phyloP scores from a whole-genome alignment of 1,140 invertebrate species.

The Euura saliciscinereae region DNA sequence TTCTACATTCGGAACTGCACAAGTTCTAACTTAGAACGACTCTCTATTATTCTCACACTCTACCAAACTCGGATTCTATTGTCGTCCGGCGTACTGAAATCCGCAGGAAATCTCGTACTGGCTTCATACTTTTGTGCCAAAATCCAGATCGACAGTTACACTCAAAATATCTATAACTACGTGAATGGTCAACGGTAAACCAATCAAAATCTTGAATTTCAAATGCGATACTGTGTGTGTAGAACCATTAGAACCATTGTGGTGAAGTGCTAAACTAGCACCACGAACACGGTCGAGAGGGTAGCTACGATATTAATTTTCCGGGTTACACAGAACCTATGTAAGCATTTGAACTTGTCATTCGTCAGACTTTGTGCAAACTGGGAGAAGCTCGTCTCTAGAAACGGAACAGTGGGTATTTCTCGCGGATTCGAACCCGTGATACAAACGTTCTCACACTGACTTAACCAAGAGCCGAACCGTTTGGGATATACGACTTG shows the following conservation, averaged over 20 bases:
- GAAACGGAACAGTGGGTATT: not conserved
- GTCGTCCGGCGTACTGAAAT: not conserved
- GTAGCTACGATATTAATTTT: not conserved
- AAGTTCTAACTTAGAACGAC: not conserved
- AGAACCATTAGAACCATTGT: too few relatives aligned
- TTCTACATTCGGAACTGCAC: not conserved
- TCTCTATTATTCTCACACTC: not conserved
- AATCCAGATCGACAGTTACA: not conserved
- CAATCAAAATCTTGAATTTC: too few relatives aligned
- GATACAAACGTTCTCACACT: not conserved
- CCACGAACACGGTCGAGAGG: too few relatives aligned
- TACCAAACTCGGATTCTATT: not conserved
- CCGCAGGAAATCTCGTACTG: not conserved
- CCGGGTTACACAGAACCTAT: not conserved
- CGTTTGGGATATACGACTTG: not conserved
- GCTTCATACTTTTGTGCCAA: not conserved
- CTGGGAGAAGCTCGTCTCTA: not conserved
- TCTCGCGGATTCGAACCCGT: not conserved
- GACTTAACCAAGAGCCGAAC: not conserved
- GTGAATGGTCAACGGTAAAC: too few relatives aligned
- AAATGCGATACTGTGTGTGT: too few relatives aligned
- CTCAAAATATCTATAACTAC: not conserved
- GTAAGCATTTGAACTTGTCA: conserved; percentile 5
- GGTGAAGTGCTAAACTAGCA: too few relatives aligned
- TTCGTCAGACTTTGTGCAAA: conserved; percentile 7